phyloP scores from a whole-genome alignment of 1,140 invertebrate species.

The Drosophila grimshawi region DNA sequence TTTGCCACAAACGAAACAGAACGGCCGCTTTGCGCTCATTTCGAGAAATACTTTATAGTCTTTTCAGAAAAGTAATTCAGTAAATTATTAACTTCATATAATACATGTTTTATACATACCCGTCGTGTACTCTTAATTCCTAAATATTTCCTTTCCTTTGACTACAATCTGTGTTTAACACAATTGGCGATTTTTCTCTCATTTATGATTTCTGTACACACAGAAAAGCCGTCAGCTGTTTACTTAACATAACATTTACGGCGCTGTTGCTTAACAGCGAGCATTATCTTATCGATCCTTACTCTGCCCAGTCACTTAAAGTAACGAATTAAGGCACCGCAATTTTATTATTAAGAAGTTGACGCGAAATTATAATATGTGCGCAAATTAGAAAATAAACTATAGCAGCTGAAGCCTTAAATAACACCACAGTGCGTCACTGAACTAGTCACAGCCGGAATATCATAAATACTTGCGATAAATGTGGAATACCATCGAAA shows the following conservation, averaged over 20 bases:
- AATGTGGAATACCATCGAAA: neutral
- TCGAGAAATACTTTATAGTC: neutral
- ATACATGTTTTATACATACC: neutral
- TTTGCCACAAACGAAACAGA: slow-evolving; percentile 71
- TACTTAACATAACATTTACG: slow-evolving; percentile 2
- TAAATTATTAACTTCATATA: neutral
- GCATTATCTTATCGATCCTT: neutral
- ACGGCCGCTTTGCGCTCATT: slow-evolving; percentile 60
- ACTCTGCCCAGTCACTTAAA: neutral
- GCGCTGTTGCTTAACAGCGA: neutral
- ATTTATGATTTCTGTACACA: slow-evolving; percentile 30
- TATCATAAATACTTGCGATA: neutral
- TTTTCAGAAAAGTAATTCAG: neutral
- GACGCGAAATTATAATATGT: too few relatives aligned
- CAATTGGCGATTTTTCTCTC: slow-evolving; percentile 6
- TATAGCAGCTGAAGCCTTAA: neutral
- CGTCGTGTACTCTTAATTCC: slow-evolving; percentile 1
- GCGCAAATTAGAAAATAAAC: too few relatives aligned
- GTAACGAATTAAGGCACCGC: neutral
- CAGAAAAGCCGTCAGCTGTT: slow-evolving; percentile 26
- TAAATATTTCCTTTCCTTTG: neutral
- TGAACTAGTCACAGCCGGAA: neutral
- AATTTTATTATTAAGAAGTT: too few relatives aligned
- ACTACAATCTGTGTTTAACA: neutral
- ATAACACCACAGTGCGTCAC: neutral